Conservation (phyloP, 2,797 vertebrate species). For the Pterois miles region DNA sequence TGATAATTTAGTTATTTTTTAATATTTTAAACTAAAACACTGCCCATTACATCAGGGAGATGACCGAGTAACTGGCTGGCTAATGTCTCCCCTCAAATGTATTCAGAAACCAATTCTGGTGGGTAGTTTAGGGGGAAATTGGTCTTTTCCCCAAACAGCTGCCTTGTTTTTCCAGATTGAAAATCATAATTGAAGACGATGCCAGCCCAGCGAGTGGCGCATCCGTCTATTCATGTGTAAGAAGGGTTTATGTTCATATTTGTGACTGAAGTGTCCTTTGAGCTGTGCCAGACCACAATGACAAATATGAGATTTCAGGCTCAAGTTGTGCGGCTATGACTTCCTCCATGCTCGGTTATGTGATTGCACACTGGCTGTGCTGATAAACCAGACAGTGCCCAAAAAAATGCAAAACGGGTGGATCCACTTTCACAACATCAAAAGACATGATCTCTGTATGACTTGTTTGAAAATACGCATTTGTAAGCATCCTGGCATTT, state of each 20-base stretch:
- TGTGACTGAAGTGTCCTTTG: slow-evolving; percentile 12
- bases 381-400: neutral
- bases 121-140: neutral
- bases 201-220: slow-evolving; percentile 5
- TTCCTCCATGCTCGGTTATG: neutral
- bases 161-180: neutral
- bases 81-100: neutral
- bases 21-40: neutral
- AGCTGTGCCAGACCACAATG: slow-evolving; percentile 13
- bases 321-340: neutral
- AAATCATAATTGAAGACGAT: slow-evolving; percentile 14
- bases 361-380: neutral
- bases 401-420: neutral
- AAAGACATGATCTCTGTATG: neutral
- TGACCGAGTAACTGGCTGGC: neutral
- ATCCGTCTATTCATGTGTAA: slow-evolving; percentile 5
- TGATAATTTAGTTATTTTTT: neutral
- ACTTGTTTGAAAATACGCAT: neutral
- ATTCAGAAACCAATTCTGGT: neutral
- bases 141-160: neutral
- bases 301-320: slow-evolving; percentile 15
- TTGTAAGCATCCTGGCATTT: neutral
- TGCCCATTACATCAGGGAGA: neutral
- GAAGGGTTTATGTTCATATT: slow-evolving; percentile 18
- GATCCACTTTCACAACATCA: neutral